A percentile compares a stretch with the other conserved stretches of the same genome.
These are phyloP conservation scores for Botia kubotai DNA, from an alignment of 2,797 vertebrate genomes.

Conservation along the genomic window DNA sequence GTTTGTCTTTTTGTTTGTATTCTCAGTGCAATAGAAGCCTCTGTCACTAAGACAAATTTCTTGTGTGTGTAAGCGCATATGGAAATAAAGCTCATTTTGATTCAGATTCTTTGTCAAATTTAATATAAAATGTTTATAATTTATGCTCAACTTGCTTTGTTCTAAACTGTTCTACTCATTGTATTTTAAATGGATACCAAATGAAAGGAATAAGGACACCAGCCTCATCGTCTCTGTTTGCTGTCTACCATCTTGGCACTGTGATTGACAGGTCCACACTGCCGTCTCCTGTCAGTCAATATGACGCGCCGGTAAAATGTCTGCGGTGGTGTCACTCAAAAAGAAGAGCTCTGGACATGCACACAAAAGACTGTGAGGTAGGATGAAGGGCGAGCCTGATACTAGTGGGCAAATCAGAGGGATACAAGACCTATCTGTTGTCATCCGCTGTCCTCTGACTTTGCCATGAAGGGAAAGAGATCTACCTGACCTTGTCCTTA, in stretches of 20 bases:
- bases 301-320: constrained; percentile 43
- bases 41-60: not conserved
- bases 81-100: not conserved
- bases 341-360: constrained; percentile 41
- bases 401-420: constrained; percentile 39
- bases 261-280: constrained; percentile 41
- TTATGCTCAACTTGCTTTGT: not conserved
- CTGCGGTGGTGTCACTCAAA: constrained; percentile 47
- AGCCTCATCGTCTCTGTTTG: not conserved
- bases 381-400: constrained; percentile 54
- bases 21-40: not conserved
- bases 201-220: not conserved
- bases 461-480: constrained; percentile 28
- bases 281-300: constrained; percentile 48
- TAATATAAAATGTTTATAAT: not conserved
- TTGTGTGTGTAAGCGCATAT: no score
- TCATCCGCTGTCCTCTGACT: constrained; percentile 43
- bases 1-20: not conserved
- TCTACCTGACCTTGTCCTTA: constrained; percentile 41
- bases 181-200: constrained; percentile 3
- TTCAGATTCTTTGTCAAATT: no score
- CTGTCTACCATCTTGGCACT: constrained; percentile 17
- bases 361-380: constrained; percentile 41
- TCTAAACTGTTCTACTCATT: not conserved
- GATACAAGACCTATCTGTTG: constrained; percentile 36